phyloP scores from a whole-genome alignment of 2,888 invertebrate species.

The Leptopilina syphax region DNA sequence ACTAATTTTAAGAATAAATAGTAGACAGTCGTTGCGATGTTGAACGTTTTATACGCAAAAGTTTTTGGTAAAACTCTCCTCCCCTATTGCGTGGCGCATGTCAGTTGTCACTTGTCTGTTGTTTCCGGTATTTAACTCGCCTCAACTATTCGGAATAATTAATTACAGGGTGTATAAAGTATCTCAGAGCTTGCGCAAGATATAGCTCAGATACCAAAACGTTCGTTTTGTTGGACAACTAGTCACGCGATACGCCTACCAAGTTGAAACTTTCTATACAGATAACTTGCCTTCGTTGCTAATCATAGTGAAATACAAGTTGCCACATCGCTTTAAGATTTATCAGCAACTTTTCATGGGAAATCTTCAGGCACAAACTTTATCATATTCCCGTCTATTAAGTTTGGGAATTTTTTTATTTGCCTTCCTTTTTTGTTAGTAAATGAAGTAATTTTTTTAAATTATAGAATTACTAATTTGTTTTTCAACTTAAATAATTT shows the following conservation, averaged over 20 bases:
- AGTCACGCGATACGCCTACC: conserved; percentile 36
- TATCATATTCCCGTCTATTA: too few species aligned
- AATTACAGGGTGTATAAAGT: conserved; percentile 14
- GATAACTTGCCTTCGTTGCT: conserved; percentile 13
- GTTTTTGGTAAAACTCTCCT: conserved; percentile 12
- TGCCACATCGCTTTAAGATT: not conserved
- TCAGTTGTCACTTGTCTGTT: conserved; percentile 40
- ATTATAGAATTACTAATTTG: too few species aligned
- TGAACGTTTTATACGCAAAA: not conserved
- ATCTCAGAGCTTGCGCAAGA: conserved; percentile 1
- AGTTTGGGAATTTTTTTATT: too few species aligned
- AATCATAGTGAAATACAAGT: conserved; percentile 20
- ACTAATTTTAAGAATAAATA: conserved; percentile 40
- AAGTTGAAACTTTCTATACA: conserved; percentile 30
- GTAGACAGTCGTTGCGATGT: not conserved
- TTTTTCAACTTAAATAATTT: too few species aligned
- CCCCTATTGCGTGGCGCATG: not conserved
- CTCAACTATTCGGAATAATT: conserved; percentile 38
- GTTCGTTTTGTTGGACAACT: conserved; percentile 27
- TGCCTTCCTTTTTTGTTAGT: too few species aligned
- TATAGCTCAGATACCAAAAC: conserved; percentile 4
- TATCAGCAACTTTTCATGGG: too few species aligned
- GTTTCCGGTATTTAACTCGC: conserved; percentile 37
- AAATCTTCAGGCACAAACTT: too few species aligned
- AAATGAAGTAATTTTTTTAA: too few species aligned